Evolutionary conservation across 2,797 vertebrate genomes (phyloP).

Genomic region (Paguma larvata): DNA sequence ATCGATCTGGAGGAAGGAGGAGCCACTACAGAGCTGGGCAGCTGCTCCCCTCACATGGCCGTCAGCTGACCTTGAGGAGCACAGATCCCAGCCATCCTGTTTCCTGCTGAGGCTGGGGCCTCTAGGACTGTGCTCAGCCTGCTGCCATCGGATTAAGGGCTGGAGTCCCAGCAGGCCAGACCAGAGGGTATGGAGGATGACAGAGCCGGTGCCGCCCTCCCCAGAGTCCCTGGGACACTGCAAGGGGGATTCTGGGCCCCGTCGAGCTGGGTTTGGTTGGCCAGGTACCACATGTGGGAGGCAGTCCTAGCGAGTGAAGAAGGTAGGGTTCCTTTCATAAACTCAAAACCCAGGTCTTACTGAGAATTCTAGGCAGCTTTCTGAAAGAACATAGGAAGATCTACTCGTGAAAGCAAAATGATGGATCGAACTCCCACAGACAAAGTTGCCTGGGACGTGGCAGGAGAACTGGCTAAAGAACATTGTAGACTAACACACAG

Average conservation of each 20-base stretch:
- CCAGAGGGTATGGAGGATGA: neutral
- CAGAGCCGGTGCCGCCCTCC: neutral
- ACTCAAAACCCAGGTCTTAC: slow-evolving; percentile 2
- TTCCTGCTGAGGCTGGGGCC: neutral
- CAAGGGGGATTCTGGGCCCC: neutral
- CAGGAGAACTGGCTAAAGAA: neutral
- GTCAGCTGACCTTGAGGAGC: neutral
- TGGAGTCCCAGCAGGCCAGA: neutral
- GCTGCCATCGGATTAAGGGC: neutral
- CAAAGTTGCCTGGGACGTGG: neutral
- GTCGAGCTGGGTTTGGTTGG: neutral
- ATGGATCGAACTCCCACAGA: neutral
- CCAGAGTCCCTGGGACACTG: neutral
- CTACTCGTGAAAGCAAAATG: slow-evolving; percentile 6
- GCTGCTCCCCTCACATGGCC: neutral
- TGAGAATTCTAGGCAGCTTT: slow-evolving; percentile 31
- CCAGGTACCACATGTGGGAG: neutral
- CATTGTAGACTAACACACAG: neutral
- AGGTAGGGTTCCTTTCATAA: neutral
- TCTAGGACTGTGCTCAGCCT: neutral
- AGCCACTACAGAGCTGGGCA: neutral
- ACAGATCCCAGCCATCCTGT: neutral
- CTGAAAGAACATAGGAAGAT: neutral
- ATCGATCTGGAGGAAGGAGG: neutral
- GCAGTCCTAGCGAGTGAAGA: neutral